Base-by-base conservation (phyloP, 1,140 invertebrate species). In the Sitophilus oryzae region DNA sequence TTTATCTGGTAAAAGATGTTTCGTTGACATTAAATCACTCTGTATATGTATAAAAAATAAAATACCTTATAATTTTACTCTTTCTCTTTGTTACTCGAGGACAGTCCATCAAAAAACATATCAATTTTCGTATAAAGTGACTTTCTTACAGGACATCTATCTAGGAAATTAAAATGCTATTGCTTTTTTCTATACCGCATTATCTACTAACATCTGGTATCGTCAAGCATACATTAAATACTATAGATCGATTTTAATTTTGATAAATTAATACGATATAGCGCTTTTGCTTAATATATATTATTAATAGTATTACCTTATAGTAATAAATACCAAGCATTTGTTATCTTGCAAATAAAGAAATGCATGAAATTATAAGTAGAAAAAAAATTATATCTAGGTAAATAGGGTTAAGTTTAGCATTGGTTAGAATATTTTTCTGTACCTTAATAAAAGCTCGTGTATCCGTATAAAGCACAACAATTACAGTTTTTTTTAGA, bases 261-360 rank as follows among this genome's bases (percentile, higher is more conserved):
- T 42, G 18, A 42, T 42, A 42, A 42, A 42, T 18, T 19, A 18
- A 42, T 42, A 20, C 18, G 21, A 42, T 42, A 48, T 25, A 15
- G 14, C 9, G 20, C 45, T 54, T 52, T 52, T 41, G 52, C 52
- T 54, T 54, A 21, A n/a, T 18, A 23, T 38, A 49, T 49, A 38
- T 36, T 37, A 52, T 14, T 49, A 49, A 15, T 19, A 52, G 35
- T 52, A 22, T 18, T 49, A 56, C 25, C 18, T 49, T 43, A 18
- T 49, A 56, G 53, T 44, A 43, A 53, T 15, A 23, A 58, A 42
- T 52, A 56, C 22, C 37, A 58, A 59, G 63, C 66, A 68, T 65
- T 68, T 68, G 66, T 68, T 67, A 65, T 65, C 59, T 65, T 66
- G 66, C 66, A 67, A 67, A 58, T 60, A 58, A 57, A 61, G 60